These are phyloP conservation scores for Oreotragus oreotragus DNA, from an alignment of 2,113 vertebrate species.

Conservation along the genomic window DNA sequence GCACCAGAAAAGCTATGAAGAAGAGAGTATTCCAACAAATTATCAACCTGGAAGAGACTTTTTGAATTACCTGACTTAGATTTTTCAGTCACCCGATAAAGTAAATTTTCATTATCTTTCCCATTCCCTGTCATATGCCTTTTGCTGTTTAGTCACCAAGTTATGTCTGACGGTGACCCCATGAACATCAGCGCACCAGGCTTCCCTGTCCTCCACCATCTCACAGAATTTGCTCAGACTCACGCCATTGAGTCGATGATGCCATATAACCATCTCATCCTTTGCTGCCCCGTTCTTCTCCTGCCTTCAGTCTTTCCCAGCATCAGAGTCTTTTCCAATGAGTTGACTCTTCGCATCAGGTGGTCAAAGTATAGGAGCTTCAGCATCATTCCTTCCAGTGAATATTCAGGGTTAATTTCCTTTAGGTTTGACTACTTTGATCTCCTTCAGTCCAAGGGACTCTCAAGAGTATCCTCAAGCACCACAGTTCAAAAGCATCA, in stretches of 20 bases:
- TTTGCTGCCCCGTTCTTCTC: not conserved
- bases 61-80: not conserved
- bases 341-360: not conserved
- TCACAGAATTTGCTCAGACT: not conserved
- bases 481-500: not conserved
- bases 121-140: not conserved
- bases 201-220: not conserved
- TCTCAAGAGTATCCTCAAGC: not conserved
- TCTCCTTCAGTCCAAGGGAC: not conserved
- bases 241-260: not conserved
- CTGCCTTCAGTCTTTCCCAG: not conserved
- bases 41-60: not conserved
- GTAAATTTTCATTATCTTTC: fast-evolving
- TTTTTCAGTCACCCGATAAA: not conserved
- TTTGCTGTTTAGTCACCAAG: not conserved
- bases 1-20: not conserved
- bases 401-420: not conserved
- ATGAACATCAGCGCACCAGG: not conserved
- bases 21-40: not conserved
- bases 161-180: not conserved
- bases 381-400: not conserved
- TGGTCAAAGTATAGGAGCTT: not conserved
- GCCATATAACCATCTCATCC: not conserved
- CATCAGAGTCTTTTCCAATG: not conserved
- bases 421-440: not conserved